Percentiles rank a stretch among this genome's conserved stretches.
These are phyloP conservation scores for Theretra japonica DNA, from an alignment of 2,888 invertebrate species.

Conservation along the genomic window DNA sequence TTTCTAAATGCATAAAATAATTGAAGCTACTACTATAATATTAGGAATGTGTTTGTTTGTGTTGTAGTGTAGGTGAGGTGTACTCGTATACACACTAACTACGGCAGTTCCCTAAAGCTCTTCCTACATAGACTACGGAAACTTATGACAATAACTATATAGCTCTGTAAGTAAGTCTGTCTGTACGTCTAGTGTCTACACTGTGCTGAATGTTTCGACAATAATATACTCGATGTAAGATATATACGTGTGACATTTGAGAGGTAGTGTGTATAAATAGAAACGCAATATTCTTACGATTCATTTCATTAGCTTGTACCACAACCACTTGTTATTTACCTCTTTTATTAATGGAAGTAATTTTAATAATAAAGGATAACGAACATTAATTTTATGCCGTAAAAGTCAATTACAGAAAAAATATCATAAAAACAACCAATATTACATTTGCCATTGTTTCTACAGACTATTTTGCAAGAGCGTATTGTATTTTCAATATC, in stretches of 20 bases:
- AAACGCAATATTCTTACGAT: neutral
- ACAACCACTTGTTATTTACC: no score
- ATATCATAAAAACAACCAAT: no score
- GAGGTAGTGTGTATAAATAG: neutral
- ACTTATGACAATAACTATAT: slow-evolving; percentile 30
- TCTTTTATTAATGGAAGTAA: no score
- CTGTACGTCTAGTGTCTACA: no score
- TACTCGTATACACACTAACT: neutral
- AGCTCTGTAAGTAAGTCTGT: neutral
- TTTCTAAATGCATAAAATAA: slow-evolving; percentile 12
- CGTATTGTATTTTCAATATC: no score
- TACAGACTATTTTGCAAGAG: no score
- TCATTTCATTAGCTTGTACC: neutral
- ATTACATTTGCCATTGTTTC: no score
- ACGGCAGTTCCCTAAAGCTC: slow-evolving; percentile 2
- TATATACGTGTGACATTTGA: neutral
- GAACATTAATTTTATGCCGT: no score
- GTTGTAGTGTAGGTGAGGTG: neutral
- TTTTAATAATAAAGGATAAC: no score
- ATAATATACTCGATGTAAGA: neutral
- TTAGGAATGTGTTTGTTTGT: slow-evolving; percentile 9
- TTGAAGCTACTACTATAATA: neutral
- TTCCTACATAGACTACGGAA: slow-evolving; percentile 22
- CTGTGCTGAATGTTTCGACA: slow-evolving; percentile 12
- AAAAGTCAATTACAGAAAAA: no score